Percentiles rank a stretch among this genome's conserved stretches.
These are phyloP conservation scores for Harpalus rubripes DNA, from an alignment of 2,888 invertebrate genomes.

Conservation along the genomic window DNA sequence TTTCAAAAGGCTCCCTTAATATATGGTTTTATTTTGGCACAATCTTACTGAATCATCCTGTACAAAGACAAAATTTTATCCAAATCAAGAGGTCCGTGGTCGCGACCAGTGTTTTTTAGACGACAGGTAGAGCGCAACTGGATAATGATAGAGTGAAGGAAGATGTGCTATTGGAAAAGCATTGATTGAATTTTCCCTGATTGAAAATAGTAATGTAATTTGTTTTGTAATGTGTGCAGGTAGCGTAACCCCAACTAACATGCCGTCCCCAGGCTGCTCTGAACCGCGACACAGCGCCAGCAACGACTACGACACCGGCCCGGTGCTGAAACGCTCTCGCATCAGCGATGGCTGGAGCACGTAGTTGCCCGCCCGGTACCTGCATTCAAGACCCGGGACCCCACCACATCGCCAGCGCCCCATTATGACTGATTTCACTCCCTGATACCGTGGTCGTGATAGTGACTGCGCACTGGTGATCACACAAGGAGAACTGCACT, in stretches of 20 bases:
- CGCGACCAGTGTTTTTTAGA: too few relatives aligned
- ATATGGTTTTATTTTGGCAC: too few relatives aligned
- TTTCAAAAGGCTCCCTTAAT: too few relatives aligned
- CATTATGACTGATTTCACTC: conserved; percentile 49
- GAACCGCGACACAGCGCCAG: conserved; percentile 79
- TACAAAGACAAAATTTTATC: too few relatives aligned
- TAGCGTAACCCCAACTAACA: conserved; percentile 90
- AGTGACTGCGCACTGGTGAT: conserved; percentile 12
- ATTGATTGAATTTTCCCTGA: too few relatives aligned
- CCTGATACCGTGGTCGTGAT: conserved; percentile 20
- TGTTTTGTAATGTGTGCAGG: conserved; percentile 77
- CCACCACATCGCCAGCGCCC: conserved; percentile 32
- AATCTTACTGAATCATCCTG: too few relatives aligned
- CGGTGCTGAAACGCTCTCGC: conserved; percentile 90
- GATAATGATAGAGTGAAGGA: too few relatives aligned
- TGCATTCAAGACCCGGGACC: conserved; percentile 43
- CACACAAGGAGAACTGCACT: background rate
- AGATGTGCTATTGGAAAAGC: too few relatives aligned
- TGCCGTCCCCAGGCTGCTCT: conserved; percentile 84
- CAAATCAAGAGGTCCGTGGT: too few relatives aligned
- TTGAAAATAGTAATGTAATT: too few relatives aligned
- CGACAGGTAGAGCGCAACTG: too few relatives aligned
- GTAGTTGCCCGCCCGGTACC: conserved; percentile 79
- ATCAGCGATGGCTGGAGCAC: conserved; percentile 94
- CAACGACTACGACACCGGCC: conserved; percentile 83